Percentiles rank a stretch among this genome's conserved stretches.
Evolutionary conservation across 2,888 invertebrate species (phyloP).

Genomic region (Frankliniella intonsa): DNA sequence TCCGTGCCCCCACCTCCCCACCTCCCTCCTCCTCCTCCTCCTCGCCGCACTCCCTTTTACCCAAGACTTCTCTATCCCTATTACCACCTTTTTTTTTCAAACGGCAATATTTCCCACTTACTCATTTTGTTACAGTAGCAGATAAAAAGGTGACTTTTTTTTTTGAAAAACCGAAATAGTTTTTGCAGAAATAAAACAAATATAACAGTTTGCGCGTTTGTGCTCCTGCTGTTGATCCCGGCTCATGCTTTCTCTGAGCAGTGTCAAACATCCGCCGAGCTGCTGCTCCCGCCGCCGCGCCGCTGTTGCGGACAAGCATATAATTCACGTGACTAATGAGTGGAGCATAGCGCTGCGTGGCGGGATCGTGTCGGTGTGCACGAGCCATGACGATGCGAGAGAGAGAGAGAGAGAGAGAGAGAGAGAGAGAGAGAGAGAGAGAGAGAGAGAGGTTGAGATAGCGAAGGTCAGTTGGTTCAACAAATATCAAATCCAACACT

Average conservation of each 20-base stretch:
- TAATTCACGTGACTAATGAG: neutral
- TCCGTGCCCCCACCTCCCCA: too few relatives aligned
- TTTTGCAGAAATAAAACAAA: neutral
- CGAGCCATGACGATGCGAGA: neutral
- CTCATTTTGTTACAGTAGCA: neutral
- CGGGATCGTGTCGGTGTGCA: neutral
- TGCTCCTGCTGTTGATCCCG: neutral
- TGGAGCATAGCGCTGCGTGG: neutral
- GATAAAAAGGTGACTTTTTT: neutral
- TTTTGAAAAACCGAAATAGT: neutral
- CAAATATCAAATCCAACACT: neutral
- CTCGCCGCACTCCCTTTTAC: too few relatives aligned
- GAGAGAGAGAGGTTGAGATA: neutral
- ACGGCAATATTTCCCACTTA: neutral
- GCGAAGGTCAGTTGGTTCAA: neutral
- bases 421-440: constrained; percentile 1
- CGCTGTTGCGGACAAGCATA: neutral
- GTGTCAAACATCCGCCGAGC: neutral
- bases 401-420: constrained; percentile 1
- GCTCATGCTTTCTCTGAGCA: neutral
- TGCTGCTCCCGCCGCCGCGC: neutral
- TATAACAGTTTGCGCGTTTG: neutral
- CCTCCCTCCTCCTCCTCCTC: too few relatives aligned
- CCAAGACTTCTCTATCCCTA: neutral
- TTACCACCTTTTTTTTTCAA: neutral